These are phyloP conservation scores for Silvanus unidentatus DNA, from an alignment of 2,888 invertebrate species.

Conservation along the genomic window DNA sequence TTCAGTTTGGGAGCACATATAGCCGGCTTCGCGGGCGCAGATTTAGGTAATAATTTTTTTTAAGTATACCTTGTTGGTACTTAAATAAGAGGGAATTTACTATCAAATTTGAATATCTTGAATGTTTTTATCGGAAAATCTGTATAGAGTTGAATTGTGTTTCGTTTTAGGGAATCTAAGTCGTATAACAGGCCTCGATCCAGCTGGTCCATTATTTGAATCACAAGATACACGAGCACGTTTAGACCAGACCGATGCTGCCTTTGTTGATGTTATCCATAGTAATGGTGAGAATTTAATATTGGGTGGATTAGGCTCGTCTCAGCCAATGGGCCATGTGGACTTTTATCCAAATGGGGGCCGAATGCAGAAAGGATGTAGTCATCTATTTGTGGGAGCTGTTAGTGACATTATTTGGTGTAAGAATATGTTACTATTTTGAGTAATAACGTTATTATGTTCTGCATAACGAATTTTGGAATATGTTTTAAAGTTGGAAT, in stretches of 20 bases:
- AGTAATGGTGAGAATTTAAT: slow-evolving; percentile 91
- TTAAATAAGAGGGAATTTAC: too few relatives aligned
- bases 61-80: too few relatives aligned
- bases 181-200: slow-evolving; percentile 65
- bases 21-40: slow-evolving; percentile 84
- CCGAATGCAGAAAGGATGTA: slow-evolving; percentile 85
- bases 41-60: slow-evolving; percentile 57
- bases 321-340: slow-evolving; percentile 88
- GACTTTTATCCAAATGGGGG: slow-evolving; percentile 92
- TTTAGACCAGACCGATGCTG: slow-evolving; percentile 77
- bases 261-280: slow-evolving; percentile 89
- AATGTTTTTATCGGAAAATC: too few relatives aligned
- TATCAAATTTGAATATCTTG: background rate
- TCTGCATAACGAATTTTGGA: too few relatives aligned
- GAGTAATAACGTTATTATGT: too few relatives aligned
- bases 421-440: too few relatives aligned
- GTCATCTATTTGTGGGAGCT: slow-evolving; percentile 86
- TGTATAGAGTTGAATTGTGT: too few relatives aligned
- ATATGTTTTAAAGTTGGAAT: too few relatives aligned
- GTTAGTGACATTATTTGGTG: slow-evolving; percentile 85
- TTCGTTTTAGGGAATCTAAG: slow-evolving; percentile 46
- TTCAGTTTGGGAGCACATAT: slow-evolving; percentile 90
- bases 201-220: slow-evolving; percentile 88
- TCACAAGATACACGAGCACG: slow-evolving; percentile 80
- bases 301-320: slow-evolving; percentile 75